Base-by-base conservation (phyloP, 2,797 vertebrate genomes). In the Crax fasciolata region DNA sequence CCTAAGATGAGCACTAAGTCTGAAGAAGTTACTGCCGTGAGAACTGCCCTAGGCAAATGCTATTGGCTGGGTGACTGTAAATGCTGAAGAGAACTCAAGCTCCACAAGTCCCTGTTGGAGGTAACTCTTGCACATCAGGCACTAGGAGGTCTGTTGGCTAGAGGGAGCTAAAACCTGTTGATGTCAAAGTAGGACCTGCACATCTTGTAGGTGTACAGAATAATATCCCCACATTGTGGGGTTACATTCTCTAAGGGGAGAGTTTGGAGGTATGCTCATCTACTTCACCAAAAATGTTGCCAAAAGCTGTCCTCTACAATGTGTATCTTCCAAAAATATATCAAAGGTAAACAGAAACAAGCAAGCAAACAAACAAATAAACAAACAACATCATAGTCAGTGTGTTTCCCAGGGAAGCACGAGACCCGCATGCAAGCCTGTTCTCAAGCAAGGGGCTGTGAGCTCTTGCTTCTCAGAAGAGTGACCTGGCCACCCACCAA, bases 381-480 rank as follows among this genome's bases (percentile, higher is more conserved):
- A 61, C 21, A 57, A 62, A 57, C 41, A 92, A 76, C 23, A 18
- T 32, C 61, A 16, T 4, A 54, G 25, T 27, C 48, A 74, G 27
- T 0, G 0, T 30, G 49, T 39, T 83, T 79, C 51, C 30, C 65
- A 66, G 41, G 16, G 23, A 76, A 90, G 41, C 25, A 74, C 6
- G 35, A 83, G 35, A 71, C 16, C 2, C 21, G 58, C 24, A 88
- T 19, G 7, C 19, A 62, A 77, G 44, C 10, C 57, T 49, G 8
- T 54, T 20, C 62, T 66, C 58, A 44, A 89, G 48, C 46, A 70
- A 28, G 13, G 17, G 4, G 2, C 11, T 66, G 23, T 32, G 59
- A 59, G 4, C 13, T 55, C 24, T 48, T 0, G 0, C 14, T 73
- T 83, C 13, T 13, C 48, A 63, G 12, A 59, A 46, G 30, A 67